Percentiles rank a stretch among this genome's conserved stretches.
Evolutionary conservation across 2,113 vertebrate species (phyloP).

Genomic region (Cranoglanis bouderius): DNA sequence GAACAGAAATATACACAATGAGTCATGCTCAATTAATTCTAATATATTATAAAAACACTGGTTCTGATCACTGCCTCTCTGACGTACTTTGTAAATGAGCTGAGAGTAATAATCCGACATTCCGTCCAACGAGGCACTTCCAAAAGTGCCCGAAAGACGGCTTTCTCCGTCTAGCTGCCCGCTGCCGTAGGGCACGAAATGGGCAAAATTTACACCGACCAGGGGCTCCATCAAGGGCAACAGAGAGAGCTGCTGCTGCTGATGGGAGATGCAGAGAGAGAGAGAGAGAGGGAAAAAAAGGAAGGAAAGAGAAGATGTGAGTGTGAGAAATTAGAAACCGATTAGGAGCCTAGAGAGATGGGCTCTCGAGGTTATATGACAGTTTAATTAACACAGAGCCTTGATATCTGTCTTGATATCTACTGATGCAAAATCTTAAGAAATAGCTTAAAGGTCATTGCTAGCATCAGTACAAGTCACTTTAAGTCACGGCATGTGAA

Average conservation of each 20-base stretch:
- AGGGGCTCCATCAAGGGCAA: constrained; percentile 96
- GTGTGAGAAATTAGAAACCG: constrained; percentile 19
- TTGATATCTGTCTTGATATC: background rate
- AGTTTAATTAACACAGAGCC: constrained; percentile 32
- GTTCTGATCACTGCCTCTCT: background rate
- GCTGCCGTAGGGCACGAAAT: constrained; percentile 91
- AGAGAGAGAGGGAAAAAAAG: background rate
- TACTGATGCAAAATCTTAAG: background rate
- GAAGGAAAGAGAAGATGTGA: background rate
- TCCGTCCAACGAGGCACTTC: constrained; percentile 88
- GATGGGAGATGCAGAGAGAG: constrained; percentile 63
- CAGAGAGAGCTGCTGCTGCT: constrained; percentile 87
- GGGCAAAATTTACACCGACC: constrained; percentile 88
- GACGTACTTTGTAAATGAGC: constrained; percentile 84
- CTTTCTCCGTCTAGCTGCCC: constrained; percentile 85
- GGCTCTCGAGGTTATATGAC: background rate
- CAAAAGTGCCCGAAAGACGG: constrained; percentile 87
- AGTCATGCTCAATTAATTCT: constrained; percentile 3
- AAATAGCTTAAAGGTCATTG: background rate
- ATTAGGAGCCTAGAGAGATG: constrained; percentile 23
- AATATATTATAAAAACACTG: background rate
- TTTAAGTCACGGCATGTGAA: background rate
- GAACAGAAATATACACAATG: constrained; percentile 7
- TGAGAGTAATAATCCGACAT: constrained; percentile 96
- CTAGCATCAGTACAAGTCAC: background rate